Conservation (phyloP, 1,140 invertebrate species). For the Pseudomyrmex concolor region DNA sequence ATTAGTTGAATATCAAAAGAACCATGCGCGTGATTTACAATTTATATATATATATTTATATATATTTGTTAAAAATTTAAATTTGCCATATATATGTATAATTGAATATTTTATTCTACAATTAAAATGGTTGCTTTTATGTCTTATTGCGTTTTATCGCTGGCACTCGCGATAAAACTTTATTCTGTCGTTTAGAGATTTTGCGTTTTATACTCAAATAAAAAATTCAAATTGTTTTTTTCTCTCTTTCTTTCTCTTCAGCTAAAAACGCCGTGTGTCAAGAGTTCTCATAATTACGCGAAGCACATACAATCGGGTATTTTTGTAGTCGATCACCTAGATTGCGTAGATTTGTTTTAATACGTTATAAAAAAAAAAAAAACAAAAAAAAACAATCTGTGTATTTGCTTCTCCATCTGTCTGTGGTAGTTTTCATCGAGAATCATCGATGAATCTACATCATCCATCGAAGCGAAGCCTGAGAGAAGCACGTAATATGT, state of each 20-base stretch:
- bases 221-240: constrained; percentile 1
- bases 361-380: too few relatives aligned
- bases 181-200: constrained; percentile 19
- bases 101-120: background rate
- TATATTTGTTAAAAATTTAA: background rate
- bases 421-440: too few relatives aligned
- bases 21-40: too few relatives aligned
- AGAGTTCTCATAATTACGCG: constrained; percentile 18
- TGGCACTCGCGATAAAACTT: background rate
- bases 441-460: too few relatives aligned
- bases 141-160: background rate
- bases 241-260: background rate
- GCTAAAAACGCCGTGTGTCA: background rate
- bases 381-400: too few relatives aligned
- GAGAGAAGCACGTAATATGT: too few relatives aligned
- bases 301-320: background rate
- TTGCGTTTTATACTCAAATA: background rate
- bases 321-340: background rate
- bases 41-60: too few relatives aligned
- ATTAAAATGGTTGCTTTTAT: background rate
- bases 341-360: too few relatives aligned
- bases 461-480: too few relatives aligned
- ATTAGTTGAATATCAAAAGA: too few relatives aligned
- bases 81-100: background rate
- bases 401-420: too few relatives aligned